Evolutionary conservation across 2,113 vertebrate species (phyloP), one percentile per base, ranked within the genome.

Genomic region (Proteles cristata): DNA sequence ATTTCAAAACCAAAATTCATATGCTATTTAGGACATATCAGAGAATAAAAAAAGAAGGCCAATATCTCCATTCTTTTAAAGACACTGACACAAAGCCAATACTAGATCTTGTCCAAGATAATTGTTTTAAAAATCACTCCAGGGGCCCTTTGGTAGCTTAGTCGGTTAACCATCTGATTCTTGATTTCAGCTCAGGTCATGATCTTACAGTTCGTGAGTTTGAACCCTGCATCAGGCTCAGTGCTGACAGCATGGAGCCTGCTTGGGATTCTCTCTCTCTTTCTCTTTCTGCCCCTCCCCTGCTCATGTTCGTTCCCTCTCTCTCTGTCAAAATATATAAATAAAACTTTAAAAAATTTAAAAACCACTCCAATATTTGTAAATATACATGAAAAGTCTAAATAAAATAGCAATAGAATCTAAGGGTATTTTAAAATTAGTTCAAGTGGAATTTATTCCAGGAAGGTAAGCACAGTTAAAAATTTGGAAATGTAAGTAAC

Each of bases 381-480:
- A 73, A 68, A 65, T 93, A 61, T 81, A 16, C 19, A 69, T 35
- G 39, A 86, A 74, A 94, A 66, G 31, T 63, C 50, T 68, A 63
- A 92, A 11, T 50, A 50, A 43, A 33, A 80, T 35, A 61, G 45
- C 53, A 73, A 73, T 45, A 50, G 21, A 85, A 39, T 66, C 77
- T 88, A 33, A 83, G 35, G 68, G 66, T 43, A 85, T n/a, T 87
- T 86, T 76, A 39, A 66, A 94, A 81, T 82, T 86, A 86, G 86
- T 55, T 90, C 58, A 74, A 83, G 6, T 53, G 68, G 19, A 21
- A 85, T 91, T 95, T 71, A 86, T 69, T 90, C 63, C 33, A 79
- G 61, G 31, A 74, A 86, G 31, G 25, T 61, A 45, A 39, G 25
- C 39, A 39, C 39, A 79, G 43, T 23, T 73, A 39, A 83, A 97